phyloP scores from a whole-genome alignment of 2,113 vertebrate genomes.

The Tenrec ecaudatus region DNA sequence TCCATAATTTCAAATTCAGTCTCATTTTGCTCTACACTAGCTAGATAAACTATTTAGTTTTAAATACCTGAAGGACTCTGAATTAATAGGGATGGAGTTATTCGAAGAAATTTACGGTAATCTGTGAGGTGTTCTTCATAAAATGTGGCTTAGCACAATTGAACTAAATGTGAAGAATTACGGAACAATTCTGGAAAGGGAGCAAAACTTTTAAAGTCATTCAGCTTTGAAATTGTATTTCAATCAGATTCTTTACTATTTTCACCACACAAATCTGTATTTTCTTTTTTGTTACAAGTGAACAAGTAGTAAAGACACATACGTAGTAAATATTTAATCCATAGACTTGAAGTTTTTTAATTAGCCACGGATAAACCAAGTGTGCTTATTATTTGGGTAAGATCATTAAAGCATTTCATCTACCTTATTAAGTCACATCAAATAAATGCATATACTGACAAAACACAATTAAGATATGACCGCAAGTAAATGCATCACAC shows the following conservation, averaged over 20 bases:
- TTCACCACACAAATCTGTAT: neutral
- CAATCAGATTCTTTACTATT: neutral
- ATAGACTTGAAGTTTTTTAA: neutral
- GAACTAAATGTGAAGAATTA: constrained; percentile 29
- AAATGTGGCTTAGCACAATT: neutral
- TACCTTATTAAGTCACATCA: neutral
- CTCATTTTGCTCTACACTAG: neutral
- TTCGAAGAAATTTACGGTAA: constrained; percentile 42
- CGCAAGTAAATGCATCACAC: neutral
- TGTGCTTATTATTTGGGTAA: constrained; percentile 2
- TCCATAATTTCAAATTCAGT: neutral
- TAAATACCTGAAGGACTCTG: constrained; percentile 28
- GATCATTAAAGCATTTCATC: neutral
- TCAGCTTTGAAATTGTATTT: constrained; percentile 1
- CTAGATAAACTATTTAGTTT: constrained; percentile 41
- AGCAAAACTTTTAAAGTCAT: constrained; percentile 43
- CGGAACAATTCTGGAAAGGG: neutral
- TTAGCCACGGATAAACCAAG: neutral
- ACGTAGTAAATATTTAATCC: neutral
- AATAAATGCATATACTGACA: neutral
- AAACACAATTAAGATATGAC: neutral
- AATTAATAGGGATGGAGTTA: neutral
- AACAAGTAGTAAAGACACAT: neutral
- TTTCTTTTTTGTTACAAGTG: constrained; percentile 20
- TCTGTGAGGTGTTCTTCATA: constrained; percentile 1